Evolutionary conservation across 2,113 vertebrate genomes (phyloP).

Genomic region (Neodon shergylaensis): DNA sequence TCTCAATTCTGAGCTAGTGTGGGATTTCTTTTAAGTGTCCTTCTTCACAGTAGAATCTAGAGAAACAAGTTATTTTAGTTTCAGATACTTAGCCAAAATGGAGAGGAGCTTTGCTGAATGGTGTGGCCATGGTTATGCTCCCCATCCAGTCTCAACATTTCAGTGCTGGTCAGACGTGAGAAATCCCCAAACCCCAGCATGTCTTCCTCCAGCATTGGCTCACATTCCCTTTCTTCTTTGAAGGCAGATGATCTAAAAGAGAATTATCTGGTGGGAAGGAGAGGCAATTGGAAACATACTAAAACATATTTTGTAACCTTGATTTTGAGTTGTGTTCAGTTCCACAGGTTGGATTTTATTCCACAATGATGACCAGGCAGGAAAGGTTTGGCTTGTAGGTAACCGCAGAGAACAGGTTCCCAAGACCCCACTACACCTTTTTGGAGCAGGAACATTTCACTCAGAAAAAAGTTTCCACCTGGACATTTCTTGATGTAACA

Average conservation of each 20-base stretch:
- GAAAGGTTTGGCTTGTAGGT: not conserved
- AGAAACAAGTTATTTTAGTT: not conserved
- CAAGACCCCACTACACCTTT: not conserved
- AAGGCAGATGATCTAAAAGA: not conserved
- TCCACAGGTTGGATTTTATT: not conserved
- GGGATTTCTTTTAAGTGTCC: too few relatives aligned
- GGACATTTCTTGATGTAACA: not conserved
- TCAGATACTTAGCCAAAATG: too few relatives aligned
- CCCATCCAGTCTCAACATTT: not conserved
- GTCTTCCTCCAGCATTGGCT: not conserved
- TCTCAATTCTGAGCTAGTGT: too few relatives aligned
- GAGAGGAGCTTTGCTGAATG: not conserved
- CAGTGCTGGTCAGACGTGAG: not conserved
- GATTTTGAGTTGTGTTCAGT: constrained; percentile 4
- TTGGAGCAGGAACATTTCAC: not conserved
- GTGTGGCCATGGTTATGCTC: not conserved
- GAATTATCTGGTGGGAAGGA: not conserved
- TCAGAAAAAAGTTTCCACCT: not conserved
- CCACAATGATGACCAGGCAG: not conserved
- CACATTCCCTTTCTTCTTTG: not conserved
- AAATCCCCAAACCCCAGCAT: not conserved
- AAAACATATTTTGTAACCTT: constrained; percentile 8
- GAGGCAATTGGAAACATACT: constrained; percentile 22
- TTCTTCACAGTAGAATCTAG: not conserved
- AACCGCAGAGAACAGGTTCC: not conserved